Base-by-base conservation (phyloP, 2,888 invertebrate species). In the Pachymerium ferrugineum region DNA sequence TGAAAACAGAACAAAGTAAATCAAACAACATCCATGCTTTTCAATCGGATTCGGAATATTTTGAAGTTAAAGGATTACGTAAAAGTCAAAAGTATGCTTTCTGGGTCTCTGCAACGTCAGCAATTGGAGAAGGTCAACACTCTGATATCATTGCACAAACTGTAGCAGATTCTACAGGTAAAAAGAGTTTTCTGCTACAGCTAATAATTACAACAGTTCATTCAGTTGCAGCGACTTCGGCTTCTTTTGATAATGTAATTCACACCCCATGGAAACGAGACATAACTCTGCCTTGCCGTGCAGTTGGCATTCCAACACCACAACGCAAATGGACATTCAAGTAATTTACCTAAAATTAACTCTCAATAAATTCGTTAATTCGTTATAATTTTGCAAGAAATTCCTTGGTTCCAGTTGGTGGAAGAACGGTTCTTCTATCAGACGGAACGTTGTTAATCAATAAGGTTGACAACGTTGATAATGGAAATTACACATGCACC, bases 401-500 rank as follows among this genome's bases (percentile, higher is more conserved):
- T 3, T 12, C 12, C 12, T 38, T 38, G 14, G 38, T 38, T 12
- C 16, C 38, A 38, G 16, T 38, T 38, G 38, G 62, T 22, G 25
- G 28, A 10, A 10, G 62, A 2, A 5, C 10, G n/a, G 28, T 25
- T 28, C 3, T 62, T 25, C 12, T 1, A 28, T 62, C 62, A 0
- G 70, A 69, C 19, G 70, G 70, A 0, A n/a, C 70, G 0, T 77
- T 83, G 35, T 75, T 79, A 54, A 79, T 83, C 4, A 75, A 77
- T 8, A 77, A 79, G 19, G 79, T 82, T 0, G 76, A 78, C 31
- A 80, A 80, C 6, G 75, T 77, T 3, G 83, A 83, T 74, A 80
- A 82, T 0, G 82, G 80, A 10, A 82, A 82, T 76, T 83, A 83
- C 77, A 81, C 81, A 1, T 83, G 83, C 74, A 76, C 77, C 12